phyloP scores from a whole-genome alignment of 2,113 vertebrate genomes.

The Antechinus stuartii region DNA sequence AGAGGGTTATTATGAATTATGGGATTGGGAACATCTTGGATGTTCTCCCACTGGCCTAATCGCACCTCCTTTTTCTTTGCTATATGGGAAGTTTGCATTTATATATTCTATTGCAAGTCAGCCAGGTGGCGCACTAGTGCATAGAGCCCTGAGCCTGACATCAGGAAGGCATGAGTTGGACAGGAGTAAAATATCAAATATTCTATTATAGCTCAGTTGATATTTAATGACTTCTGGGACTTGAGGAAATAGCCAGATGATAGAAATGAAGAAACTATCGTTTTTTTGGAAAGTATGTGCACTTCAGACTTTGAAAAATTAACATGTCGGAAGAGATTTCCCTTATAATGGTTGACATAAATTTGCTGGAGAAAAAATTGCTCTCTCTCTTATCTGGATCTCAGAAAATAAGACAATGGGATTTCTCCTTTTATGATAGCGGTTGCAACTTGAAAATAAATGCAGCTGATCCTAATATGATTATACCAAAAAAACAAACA shows the following conservation, averaged over 20 bases:
- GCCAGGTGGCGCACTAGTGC: no score
- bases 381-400: conserved; percentile 82
- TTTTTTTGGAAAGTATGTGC: conserved; percentile 97
- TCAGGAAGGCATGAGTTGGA: no score
- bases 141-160: no score
- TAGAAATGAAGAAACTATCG: conserved; percentile 99
- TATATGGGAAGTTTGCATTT: no score
- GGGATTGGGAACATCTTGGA: no score
- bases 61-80: no score
- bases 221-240: no score
- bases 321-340: conserved; percentile 89
- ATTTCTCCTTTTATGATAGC: conserved; percentile 92
- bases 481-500: conserved; percentile 87
- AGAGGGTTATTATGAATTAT: no score
- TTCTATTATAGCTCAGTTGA: no score
- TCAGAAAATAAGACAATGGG: conserved; percentile 87
- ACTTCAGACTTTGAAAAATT: conserved; percentile 90
- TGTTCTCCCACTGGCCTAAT: no score
- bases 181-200: no score
- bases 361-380: conserved; percentile 81
- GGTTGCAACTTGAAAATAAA: conserved; percentile 90
- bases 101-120: no score
- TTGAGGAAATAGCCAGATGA: conserved; percentile 83
- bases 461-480: conserved; percentile 92
- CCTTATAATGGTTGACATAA: conserved; percentile 88